phyloP scores from a whole-genome alignment of 2,797 vertebrate species.

The Sebastiscus albofasciatus region DNA sequence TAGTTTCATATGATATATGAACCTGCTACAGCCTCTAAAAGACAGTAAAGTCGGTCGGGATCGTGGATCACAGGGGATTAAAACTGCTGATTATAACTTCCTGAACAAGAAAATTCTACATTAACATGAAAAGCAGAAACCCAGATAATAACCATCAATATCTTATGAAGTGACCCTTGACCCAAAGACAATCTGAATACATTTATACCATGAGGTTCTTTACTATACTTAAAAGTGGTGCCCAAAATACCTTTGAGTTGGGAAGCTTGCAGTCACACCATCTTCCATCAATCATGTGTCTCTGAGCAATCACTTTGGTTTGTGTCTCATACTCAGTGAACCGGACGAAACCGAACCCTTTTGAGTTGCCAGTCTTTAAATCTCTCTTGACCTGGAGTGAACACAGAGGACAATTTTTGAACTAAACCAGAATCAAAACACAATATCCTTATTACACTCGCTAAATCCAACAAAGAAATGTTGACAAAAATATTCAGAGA shows the following conservation, averaged over 20 bases:
- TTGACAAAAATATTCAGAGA: not conserved
- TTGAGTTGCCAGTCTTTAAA: slow-evolving; percentile 96
- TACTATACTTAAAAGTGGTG: not conserved
- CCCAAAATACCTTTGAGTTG: slow-evolving; percentile 94
- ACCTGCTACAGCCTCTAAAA: too few species aligned
- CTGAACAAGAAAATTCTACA: not conserved
- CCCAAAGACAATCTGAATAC: not conserved
- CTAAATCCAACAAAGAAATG: not conserved
- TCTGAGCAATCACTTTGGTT: slow-evolving; percentile 96
- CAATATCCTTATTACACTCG: not conserved
- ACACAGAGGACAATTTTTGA: not conserved
- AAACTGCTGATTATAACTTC: not conserved
- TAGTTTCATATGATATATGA: too few species aligned
- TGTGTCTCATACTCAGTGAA: slow-evolving; percentile 99
- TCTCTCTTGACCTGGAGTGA: slow-evolving; percentile 93
- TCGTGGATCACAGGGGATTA: too few species aligned
- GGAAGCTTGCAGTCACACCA: slow-evolving; percentile 99
- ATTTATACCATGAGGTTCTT: not conserved
- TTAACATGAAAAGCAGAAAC: not conserved
- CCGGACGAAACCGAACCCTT: slow-evolving; percentile 98
- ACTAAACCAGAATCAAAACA: not conserved
- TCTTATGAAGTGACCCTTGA: not conserved
- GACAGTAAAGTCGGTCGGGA: too few species aligned
- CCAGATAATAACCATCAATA: not conserved
- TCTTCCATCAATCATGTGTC: slow-evolving; percentile 98